A percentile compares a stretch with the other conserved stretches of the same genome.
These are phyloP conservation scores for Proctacanthus coquilletti DNA, from an alignment of 1,140 invertebrate genomes.

Conservation along the genomic window DNA sequence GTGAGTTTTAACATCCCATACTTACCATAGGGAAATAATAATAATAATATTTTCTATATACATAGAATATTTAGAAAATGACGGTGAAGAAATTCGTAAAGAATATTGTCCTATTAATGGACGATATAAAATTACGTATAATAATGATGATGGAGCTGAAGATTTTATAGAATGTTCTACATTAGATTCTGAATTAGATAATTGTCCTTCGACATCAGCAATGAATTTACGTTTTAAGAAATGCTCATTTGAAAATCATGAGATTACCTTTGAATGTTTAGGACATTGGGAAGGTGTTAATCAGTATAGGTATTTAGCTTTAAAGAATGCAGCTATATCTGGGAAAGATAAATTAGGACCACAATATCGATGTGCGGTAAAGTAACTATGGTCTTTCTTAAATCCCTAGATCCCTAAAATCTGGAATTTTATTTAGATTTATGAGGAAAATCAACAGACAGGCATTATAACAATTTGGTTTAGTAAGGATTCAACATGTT, in stretches of 20 bases:
- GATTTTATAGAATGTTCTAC: constrained; percentile 36
- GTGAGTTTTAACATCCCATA: constrained; percentile 30
- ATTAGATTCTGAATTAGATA: constrained; percentile 40
- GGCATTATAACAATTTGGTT: constrained; percentile 44
- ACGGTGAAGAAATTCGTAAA: constrained; percentile 33
- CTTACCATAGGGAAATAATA: constrained; percentile 7
- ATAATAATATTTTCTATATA: constrained; percentile 15
- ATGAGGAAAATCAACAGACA: constrained; percentile 36
- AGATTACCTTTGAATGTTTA: constrained; percentile 48
- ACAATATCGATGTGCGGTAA: constrained; percentile 51
- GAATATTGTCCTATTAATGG: constrained; percentile 52
- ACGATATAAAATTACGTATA: constrained; percentile 45
- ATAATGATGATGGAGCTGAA: constrained; percentile 35
- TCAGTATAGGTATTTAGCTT: constrained; percentile 42
- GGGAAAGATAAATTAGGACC: constrained; percentile 31
- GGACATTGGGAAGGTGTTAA: constrained; percentile 46
- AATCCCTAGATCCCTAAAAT: not conserved
- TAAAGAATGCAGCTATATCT: constrained; percentile 40
- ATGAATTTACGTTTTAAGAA: constrained; percentile 39
- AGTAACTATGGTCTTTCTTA: constrained; percentile 25
- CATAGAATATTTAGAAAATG: constrained; percentile 34
- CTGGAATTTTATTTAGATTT: constrained; percentile 33
- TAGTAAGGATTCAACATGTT: constrained; percentile 53
- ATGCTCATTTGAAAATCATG: constrained; percentile 37
- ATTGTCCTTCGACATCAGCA: constrained; percentile 47